A percentile compares a stretch with the other conserved stretches of the same genome.
Conservation (phyloP, 2,113 vertebrate genomes). For the Malurus elegans region DNA sequence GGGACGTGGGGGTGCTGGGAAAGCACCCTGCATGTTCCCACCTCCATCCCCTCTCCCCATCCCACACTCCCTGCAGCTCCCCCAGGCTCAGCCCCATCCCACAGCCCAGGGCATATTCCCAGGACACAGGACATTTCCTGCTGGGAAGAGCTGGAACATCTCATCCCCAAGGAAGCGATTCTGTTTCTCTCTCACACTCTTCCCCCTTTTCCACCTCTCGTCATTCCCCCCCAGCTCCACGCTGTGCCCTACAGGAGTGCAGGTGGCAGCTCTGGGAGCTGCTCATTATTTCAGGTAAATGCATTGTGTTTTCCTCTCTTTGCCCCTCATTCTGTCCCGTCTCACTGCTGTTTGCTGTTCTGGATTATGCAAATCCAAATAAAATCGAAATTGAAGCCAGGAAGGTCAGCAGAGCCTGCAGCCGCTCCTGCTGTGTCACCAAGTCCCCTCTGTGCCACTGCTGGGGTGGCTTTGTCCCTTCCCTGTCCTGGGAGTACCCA, state of each 20-base stretch:
- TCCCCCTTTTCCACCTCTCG: background rate
- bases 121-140: background rate
- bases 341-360: conserved; percentile 11
- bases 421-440: background rate
- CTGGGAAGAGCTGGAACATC: background rate
- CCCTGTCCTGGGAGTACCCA: background rate
- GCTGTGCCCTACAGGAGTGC: conserved; percentile 13
- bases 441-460: background rate
- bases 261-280: background rate
- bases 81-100: background rate
- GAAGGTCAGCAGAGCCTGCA: background rate
- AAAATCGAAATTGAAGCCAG: background rate
- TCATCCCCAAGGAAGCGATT: background rate
- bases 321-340: background rate
- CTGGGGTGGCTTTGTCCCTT: background rate
- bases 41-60: background rate
- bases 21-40: background rate
- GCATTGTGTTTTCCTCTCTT: background rate
- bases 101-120: rapidly evolving
- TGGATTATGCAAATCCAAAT: conserved; percentile 38
- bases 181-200: background rate
- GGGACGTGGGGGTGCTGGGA: background rate
- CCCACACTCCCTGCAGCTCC: background rate
- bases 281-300: background rate
- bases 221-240: background rate